Base-by-base conservation (phyloP, 2,888 invertebrate species). In the Camponotus fellah region DNA sequence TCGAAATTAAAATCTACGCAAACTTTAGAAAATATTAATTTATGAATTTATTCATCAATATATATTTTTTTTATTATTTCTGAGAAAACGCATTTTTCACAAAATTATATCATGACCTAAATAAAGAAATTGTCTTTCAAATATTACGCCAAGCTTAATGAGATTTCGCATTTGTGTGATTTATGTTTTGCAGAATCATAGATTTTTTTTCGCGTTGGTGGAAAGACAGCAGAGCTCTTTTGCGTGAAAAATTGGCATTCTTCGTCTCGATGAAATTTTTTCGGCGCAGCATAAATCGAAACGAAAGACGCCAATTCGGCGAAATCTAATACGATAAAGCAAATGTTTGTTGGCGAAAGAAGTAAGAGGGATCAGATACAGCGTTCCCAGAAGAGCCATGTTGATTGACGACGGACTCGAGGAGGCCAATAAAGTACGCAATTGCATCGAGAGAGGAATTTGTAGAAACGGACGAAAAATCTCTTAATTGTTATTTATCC, bases 291-390 rank as follows among this genome's bases (percentile, higher is more conserved):
- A 49, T 58, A 68, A 40, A 62, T 65, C 12, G 65, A 66, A 81
- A 62, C 64, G 56, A 49, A 69, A 72, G 46, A 37, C 49, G 87
- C 75, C 75, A 65, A 81, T 88, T 89, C 89, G 66, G 40, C 81
- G 85, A 87, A 88, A 85, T 68, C 71, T 68, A 77, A 80, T 40
- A 72, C 85, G 88, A 88, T 88, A 87, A 87, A 82, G 82, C 85
- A 71, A 77, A 77, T 82, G 89, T 89, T 83, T 72, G 82, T 85
- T 46, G 81, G 71, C 64, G 32, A 17, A 81, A 65, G 64, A 34
- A 43, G 58, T 26, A 17, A 8, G 60, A 58, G 58, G 72, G 58
- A 88, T 88, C 83, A 79, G 82, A 84, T 84, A 83, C 58, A 85
- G 5, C 26, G 17, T 88, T 87, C 88, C 62, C 49, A 72, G 88